Percentiles rank a stretch among this genome's conserved stretches.
Conservation (phyloP, 2,113 vertebrate genomes). For the Siniperca chuatsi region DNA sequence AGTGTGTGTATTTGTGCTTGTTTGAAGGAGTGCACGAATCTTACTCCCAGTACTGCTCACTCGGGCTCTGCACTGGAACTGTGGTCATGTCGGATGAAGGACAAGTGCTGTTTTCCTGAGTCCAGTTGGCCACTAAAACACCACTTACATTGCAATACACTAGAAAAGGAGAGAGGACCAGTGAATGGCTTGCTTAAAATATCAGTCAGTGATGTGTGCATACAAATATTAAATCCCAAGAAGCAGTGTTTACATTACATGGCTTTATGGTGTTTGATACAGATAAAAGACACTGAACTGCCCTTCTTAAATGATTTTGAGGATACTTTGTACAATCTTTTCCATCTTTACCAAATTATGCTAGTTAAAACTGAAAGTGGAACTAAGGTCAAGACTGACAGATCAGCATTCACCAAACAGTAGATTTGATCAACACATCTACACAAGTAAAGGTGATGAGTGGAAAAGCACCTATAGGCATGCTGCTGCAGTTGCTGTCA, state of each 20-base stretch:
- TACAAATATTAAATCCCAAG: too few species aligned
- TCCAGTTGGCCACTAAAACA: constrained; percentile 76
- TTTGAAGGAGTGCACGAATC: constrained; percentile 59
- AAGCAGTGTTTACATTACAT: neutral
- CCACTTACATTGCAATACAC: constrained; percentile 82
- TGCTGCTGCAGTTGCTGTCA: constrained; percentile 84
- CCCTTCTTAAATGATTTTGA: neutral
- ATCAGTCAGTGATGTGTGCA: neutral
- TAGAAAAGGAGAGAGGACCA: constrained; percentile 68
- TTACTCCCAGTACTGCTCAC: constrained; percentile 96
- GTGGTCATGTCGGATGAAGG: constrained; percentile 14
- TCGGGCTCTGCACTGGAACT: constrained; percentile 85
- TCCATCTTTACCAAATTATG: neutral
- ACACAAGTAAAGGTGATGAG: neutral
- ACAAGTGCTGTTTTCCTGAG: constrained; percentile 77
- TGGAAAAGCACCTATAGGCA: constrained; percentile 79
- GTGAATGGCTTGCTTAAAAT: neutral
- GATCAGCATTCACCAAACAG: neutral
- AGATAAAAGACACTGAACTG: neutral
- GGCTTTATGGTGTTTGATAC: neutral
- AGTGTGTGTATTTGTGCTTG: neutral
- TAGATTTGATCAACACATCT: neutral
- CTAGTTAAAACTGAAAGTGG: neutral
- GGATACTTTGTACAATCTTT: neutral
- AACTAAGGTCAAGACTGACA: neutral